A percentile compares a stretch with the other conserved stretches of the same genome.
Conservation (phyloP, 2,797 vertebrate genomes). For the Otus scops region DNA sequence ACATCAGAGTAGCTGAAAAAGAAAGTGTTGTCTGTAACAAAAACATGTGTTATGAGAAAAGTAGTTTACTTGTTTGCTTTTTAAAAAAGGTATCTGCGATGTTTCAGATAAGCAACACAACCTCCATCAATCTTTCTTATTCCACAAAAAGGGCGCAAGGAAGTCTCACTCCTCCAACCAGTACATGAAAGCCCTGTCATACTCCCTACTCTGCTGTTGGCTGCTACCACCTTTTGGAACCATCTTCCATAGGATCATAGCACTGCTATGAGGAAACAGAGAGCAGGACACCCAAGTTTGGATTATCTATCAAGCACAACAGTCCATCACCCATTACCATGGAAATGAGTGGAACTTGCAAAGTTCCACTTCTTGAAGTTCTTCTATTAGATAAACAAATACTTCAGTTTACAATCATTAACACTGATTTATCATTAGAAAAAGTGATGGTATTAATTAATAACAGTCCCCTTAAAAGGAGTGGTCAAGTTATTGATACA, state of each 20-base stretch:
- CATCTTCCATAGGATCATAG: slow-evolving; percentile 51
- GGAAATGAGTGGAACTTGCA: neutral
- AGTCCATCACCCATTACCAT: neutral
- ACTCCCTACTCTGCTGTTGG: neutral
- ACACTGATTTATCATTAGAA: neutral
- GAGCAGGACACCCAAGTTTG: neutral
- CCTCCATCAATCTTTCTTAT: neutral
- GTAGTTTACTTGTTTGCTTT: neutral
- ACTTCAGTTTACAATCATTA: neutral
- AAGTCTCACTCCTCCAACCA: neutral
- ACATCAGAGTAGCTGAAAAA: neutral
- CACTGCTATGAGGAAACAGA: neutral
- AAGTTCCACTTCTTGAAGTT: neutral
- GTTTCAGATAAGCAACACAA: neutral
- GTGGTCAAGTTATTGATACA: neutral
- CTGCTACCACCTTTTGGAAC: slow-evolving; percentile 34
- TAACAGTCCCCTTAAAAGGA: neutral
- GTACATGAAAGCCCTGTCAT: neutral
- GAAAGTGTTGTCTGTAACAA: neutral
- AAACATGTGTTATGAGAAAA: neutral
- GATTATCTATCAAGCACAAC: neutral
- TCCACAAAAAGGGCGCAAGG: neutral
- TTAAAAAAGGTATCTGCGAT: neutral
- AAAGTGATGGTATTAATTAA: neutral
- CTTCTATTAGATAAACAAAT: neutral